Conservation (phyloP, 2,888 invertebrate species). For the Dascillus cervinus region DNA sequence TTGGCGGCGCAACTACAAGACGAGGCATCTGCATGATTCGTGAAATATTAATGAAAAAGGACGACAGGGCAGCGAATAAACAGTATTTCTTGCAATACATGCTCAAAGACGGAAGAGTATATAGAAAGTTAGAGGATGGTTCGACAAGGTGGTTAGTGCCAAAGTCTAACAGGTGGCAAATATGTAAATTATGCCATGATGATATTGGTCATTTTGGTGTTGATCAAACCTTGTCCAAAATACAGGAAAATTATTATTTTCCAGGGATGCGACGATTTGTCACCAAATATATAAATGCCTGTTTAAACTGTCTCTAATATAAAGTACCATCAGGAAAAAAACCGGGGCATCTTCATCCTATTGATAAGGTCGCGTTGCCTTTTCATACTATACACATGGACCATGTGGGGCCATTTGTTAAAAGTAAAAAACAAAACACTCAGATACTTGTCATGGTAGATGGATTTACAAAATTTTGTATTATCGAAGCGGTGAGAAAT, state of each 20-base stretch:
- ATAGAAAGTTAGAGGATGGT: conserved; percentile 6
- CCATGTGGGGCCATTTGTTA: conserved; percentile 7
- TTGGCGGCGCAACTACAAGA: conserved; percentile 5
- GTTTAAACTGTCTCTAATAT: conserved; percentile 6
- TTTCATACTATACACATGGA: conserved; percentile 8
- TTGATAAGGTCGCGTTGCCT: too few relatives aligned
- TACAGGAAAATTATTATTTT: conserved; percentile 8
- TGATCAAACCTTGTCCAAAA: conserved; percentile 5
- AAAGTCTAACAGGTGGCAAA: conserved; percentile 15
- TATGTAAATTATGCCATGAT: conserved; percentile 7
- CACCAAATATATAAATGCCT: conserved; percentile 6
- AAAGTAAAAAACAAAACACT: conserved; percentile 1
- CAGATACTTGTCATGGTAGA: conserved; percentile 4
- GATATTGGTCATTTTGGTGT: conserved; percentile 6
- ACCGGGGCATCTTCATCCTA: conserved; percentile 4
- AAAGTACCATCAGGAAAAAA: conserved; percentile 4
- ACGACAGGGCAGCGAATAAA: conserved; percentile 3
- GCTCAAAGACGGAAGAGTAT: conserved; percentile 8
- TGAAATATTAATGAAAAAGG: conserved; percentile 2
- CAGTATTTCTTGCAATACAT: conserved; percentile 6
- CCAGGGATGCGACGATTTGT: conserved; percentile 7
- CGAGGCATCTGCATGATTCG: conserved; percentile 4
- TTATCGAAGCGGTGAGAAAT: too few relatives aligned
- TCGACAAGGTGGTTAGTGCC: conserved; percentile 17
- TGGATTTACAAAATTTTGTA: too few relatives aligned